phyloP scores from a whole-genome alignment of 2,888 invertebrate genomes.

The Dinocampus coccinellae region DNA sequence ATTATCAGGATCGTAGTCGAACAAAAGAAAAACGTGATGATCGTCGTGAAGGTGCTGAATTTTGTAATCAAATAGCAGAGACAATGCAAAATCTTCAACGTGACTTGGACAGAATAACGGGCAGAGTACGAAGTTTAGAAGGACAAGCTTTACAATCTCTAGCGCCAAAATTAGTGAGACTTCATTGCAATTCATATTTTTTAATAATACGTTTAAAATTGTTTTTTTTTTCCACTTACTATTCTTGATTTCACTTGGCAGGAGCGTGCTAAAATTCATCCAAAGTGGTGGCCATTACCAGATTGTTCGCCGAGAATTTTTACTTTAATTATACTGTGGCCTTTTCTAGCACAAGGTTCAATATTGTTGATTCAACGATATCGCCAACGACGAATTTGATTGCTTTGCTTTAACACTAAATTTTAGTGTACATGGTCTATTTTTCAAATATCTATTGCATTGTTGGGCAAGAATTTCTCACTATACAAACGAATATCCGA shows the following conservation, averaged over 20 bases:
- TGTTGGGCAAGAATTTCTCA: neutral
- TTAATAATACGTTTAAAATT: constrained; percentile 3
- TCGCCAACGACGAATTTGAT: constrained; percentile 62
- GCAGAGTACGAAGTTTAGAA: constrained; percentile 69
- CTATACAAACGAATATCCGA: neutral
- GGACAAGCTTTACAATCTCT: constrained; percentile 58
- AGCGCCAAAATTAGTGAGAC: constrained; percentile 53
- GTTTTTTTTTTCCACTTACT: constrained; percentile 6
- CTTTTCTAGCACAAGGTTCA: constrained; percentile 72
- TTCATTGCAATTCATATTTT: neutral
- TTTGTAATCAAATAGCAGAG: constrained; percentile 70
- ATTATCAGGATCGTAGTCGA: constrained; percentile 54
- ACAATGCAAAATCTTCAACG: constrained; percentile 70
- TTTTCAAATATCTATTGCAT: neutral
- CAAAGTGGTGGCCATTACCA: constrained; percentile 62
- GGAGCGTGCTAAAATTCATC: constrained; percentile 49
- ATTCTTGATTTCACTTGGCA: constrained; percentile 42
- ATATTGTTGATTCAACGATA: constrained; percentile 58
- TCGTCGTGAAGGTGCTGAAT: constrained; percentile 57
- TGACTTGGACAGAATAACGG: constrained; percentile 70
- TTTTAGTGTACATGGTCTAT: constrained; percentile 13
- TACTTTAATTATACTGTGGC: constrained; percentile 76
- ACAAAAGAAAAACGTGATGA: constrained; percentile 57
- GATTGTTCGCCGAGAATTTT: constrained; percentile 69
- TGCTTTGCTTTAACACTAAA: constrained; percentile 23